Evolutionary conservation across 2,797 vertebrate species (phyloP).

Genomic region (Molossus molossus): DNA sequence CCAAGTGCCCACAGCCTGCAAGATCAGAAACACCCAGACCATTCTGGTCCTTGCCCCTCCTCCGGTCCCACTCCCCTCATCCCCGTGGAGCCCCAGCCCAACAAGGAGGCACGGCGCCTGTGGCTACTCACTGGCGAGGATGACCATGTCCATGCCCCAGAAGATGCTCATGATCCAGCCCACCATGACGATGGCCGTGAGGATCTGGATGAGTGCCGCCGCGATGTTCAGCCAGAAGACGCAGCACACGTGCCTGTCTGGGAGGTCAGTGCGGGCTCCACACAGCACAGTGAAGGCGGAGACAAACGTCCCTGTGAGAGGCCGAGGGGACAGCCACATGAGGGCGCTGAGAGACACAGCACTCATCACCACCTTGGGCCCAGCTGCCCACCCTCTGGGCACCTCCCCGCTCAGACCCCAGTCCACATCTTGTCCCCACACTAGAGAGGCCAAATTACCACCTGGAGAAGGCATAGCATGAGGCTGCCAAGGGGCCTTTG

Average conservation of each 20-base stretch:
- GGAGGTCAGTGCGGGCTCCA: constrained; percentile 96
- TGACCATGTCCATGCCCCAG: constrained; percentile 99
- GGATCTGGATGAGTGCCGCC: constrained; percentile 97
- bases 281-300: constrained; percentile 98
- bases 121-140: constrained; percentile 96
- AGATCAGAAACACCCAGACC: not conserved
- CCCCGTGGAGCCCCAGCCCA: not conserved
- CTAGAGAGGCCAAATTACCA: not conserved
- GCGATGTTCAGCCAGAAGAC: constrained; percentile 99
- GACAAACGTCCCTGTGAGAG: constrained; percentile 94
- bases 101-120: rapidly evolving
- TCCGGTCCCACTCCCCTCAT: not conserved
- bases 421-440: not conserved
- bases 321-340: constrained; percentile 15
- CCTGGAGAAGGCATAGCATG: rapidly evolving
- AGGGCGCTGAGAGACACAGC: not conserved
- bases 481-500: not conserved
- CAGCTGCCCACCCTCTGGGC: not conserved
- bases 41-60: rapidly evolving
- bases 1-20: rapidly evolving
- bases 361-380: rapidly evolving
- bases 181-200: constrained; percentile 98
- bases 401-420: not conserved
- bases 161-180: constrained; percentile 99
- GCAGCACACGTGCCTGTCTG: constrained; percentile 96